A percentile compares a stretch with the other conserved stretches of the same genome.
These are phyloP conservation scores for Sylvilagus bachmani DNA, from an alignment of 2,113 vertebrate species.

Conservation along the genomic window DNA sequence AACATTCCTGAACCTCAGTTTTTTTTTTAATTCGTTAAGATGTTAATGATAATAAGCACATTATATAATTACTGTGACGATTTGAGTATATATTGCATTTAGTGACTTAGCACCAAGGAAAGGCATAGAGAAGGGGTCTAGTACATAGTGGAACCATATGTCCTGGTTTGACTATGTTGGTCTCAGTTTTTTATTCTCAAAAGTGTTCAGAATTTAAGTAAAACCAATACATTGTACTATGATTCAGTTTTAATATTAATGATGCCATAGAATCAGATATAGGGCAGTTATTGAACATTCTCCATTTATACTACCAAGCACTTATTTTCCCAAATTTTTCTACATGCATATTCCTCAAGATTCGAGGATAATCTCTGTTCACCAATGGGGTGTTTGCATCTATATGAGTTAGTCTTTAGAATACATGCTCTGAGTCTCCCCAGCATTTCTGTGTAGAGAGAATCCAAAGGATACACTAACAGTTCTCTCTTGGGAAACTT, in stretches of 20 bases:
- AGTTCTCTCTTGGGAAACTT: background rate
- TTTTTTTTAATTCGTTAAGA: background rate
- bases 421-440: background rate
- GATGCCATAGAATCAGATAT: background rate
- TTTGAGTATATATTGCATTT: background rate
- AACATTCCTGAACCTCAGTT: background rate
- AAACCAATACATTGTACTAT: background rate
- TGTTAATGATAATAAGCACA: background rate
- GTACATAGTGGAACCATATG: background rate
- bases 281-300: background rate
- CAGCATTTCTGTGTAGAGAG: background rate
- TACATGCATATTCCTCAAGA: background rate
- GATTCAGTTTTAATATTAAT: background rate
- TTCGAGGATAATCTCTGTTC: background rate
- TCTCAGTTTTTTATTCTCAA: background rate
- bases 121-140: background rate
- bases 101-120: background rate
- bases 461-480: background rate
- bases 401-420: background rate
- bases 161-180: background rate
- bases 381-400: background rate
- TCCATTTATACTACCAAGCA: background rate
- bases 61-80: background rate
- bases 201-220: background rate
- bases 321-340: background rate